Conservation (phyloP, 2,888 invertebrate genomes). For the Congeria kusceri region DNA sequence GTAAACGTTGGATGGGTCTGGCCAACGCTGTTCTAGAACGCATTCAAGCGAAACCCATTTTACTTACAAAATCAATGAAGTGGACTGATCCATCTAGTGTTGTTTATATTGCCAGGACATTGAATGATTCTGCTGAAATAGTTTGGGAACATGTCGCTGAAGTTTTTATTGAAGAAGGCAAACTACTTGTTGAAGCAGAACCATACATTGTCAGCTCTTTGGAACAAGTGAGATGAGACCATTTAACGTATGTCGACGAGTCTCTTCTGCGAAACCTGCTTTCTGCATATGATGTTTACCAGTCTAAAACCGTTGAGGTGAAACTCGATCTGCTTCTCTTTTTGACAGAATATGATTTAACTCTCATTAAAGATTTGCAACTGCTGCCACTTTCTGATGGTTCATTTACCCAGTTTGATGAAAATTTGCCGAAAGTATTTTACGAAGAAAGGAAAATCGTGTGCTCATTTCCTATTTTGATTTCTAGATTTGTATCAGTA, state of each 20-base stretch:
- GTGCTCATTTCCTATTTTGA: neutral
- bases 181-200: neutral
- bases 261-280: neutral
- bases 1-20: slow-evolving; percentile 22
- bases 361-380: neutral
- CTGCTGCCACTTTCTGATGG: slow-evolving; percentile 25
- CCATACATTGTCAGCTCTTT: slow-evolving; percentile 10
- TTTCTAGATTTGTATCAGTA: neutral
- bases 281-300: neutral
- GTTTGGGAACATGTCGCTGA: slow-evolving; percentile 1
- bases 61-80: neutral
- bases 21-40: slow-evolving; percentile 13
- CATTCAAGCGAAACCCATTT: slow-evolving; percentile 2
- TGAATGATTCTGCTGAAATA: neutral
- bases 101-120: neutral
- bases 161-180: slow-evolving; percentile 6
- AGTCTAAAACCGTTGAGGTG: neutral
- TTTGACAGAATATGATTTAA: neutral
- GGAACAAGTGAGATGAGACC: neutral
- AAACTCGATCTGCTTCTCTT: slow-evolving; percentile 12
- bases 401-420: slow-evolving; percentile 1
- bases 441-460: neutral
- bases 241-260: neutral
- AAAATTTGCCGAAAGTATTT: neutral
- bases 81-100: neutral